Evolutionary conservation across 1,140 invertebrate genomes (phyloP).

Genomic region (Macrobrachium rosenbergii): DNA sequence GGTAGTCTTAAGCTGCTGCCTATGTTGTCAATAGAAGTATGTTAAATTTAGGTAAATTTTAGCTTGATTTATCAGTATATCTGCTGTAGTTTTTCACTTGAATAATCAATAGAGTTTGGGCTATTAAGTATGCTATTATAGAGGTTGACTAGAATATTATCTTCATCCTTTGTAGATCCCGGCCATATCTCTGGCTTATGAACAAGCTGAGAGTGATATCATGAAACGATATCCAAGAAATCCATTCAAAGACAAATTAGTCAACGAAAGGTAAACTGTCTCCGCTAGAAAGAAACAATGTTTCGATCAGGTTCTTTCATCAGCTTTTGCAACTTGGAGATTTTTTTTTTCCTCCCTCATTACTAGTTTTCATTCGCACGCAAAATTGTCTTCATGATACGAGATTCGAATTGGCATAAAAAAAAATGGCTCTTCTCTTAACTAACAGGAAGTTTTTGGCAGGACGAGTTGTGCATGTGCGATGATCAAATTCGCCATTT

Average conservation of each 20-base stretch:
- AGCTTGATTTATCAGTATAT: no score
- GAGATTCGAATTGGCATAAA: not conserved
- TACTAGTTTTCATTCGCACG: slow-evolving; percentile 39
- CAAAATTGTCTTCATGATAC: slow-evolving; percentile 6
- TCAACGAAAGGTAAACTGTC: slow-evolving; percentile 88
- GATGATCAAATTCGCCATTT: no score
- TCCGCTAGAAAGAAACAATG: not conserved
- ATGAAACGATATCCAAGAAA: slow-evolving; percentile 96
- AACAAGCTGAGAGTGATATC: slow-evolving; percentile 95
- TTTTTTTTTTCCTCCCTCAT: not conserved
- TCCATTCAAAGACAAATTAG: slow-evolving; percentile 93
- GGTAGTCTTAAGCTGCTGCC: no score
- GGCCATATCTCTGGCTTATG: slow-evolving; percentile 96
- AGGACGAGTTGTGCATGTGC: no score
- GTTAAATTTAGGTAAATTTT: no score
- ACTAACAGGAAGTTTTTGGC: no score
- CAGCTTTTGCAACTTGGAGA: slow-evolving; percentile 44
- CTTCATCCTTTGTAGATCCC: slow-evolving; percentile 80
- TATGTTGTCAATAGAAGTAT: no score
- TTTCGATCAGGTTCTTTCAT: slow-evolving; percentile 21
- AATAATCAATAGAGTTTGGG: no score
- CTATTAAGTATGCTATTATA: no score
- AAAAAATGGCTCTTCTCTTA: not conserved
- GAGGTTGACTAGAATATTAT: not conserved
- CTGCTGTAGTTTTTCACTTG: no score